Evolutionary conservation across 37 sponge, comb jelly and placozoan genomes (phyloP).

Genomic region (Amphimedon queenslandica): DNA sequence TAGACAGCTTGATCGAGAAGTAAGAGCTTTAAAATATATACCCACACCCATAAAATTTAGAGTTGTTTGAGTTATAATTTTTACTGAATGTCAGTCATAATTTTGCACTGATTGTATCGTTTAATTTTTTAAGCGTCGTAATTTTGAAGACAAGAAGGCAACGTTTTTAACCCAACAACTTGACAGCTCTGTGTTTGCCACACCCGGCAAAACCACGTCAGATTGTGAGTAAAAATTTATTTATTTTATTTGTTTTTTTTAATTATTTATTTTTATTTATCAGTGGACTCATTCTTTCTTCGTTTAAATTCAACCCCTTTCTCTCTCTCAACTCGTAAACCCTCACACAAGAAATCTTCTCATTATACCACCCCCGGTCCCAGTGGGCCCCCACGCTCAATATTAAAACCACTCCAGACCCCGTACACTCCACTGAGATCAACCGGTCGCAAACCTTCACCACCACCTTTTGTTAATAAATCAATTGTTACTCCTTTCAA

Average conservation of each 20-base stretch:
- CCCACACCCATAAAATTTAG: too few species aligned
- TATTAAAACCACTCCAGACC: too few species aligned
- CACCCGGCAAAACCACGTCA: not conserved
- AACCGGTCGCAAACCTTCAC: too few species aligned
- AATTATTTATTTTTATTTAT: not conserved
- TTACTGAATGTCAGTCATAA: too few species aligned
- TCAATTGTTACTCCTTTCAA: too few species aligned
- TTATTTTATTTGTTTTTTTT: too few species aligned
- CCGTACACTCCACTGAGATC: too few species aligned
- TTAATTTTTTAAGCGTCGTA: slow-evolving; percentile 36
- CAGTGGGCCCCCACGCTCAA: not conserved
- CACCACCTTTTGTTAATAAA: too few species aligned
- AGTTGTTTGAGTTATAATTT: too few species aligned
- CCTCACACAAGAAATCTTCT: not conserved
- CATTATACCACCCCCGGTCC: not conserved
- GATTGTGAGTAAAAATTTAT: too few species aligned
- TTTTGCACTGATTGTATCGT: too few species aligned
- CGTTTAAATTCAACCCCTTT: not conserved
- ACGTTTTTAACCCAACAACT: slow-evolving; percentile 35
- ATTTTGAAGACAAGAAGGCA: slow-evolving; percentile 38
- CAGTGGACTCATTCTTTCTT: not conserved
- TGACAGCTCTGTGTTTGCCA: slow-evolving; percentile 18
- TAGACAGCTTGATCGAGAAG: slow-evolving; percentile 14
- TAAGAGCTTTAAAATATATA: too few species aligned
- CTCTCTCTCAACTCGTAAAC: not conserved